Evolutionary conservation across 23 tunicate species (phyloP).

Genomic region (Ascidia mentula): DNA sequence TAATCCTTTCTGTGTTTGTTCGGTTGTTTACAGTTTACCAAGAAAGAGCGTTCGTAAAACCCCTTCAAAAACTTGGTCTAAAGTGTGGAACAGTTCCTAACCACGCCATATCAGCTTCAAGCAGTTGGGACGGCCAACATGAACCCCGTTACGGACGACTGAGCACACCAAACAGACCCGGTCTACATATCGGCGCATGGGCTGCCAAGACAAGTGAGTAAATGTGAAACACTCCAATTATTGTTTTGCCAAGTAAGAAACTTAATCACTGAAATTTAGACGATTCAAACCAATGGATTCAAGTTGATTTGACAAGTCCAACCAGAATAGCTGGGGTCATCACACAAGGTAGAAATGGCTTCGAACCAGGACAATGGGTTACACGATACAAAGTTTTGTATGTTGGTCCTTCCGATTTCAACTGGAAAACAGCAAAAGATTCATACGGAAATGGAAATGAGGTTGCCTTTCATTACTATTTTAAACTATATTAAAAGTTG

Average conservation of each 20-base stretch:
- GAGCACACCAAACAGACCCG: neutral
- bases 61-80: neutral
- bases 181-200: neutral
- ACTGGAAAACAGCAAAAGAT: neutral
- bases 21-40: too few relatives aligned
- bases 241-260: too few relatives aligned
- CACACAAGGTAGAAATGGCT: neutral
- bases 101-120: neutral
- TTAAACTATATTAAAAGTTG: too few relatives aligned
- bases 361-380: neutral
- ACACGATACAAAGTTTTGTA: neutral
- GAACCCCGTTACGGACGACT: neutral
- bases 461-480: too few relatives aligned
- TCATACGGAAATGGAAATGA: too few relatives aligned
- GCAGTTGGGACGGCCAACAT: neutral
- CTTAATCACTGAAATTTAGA: neutral
- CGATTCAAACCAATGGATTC: neutral
- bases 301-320: neutral
- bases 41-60: neutral
- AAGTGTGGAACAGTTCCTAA: neutral
- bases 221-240: too few relatives aligned
- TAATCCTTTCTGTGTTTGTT: too few relatives aligned
- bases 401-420: neutral
- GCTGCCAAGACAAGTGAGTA: too few relatives aligned
- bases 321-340: neutral